phyloP scores from a whole-genome alignment of 2,888 invertebrate genomes.

The Agrochola circellaris region DNA sequence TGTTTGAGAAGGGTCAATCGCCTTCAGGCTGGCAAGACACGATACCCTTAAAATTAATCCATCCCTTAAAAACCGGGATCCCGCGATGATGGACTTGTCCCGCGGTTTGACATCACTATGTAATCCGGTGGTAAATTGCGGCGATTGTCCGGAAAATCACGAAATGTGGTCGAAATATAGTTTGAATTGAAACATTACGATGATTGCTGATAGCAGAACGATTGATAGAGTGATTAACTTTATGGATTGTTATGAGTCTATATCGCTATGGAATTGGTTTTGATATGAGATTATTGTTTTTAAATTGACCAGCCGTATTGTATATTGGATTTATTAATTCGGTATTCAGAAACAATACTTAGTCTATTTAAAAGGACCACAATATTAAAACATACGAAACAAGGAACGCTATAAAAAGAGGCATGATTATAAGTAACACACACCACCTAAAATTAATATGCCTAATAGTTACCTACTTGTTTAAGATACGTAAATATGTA shows the following conservation, averaged over 20 bases:
- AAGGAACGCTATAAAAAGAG: not conserved
- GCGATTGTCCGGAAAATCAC: constrained; percentile 48
- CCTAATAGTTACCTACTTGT: not conserved
- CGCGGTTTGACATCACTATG: constrained; percentile 55
- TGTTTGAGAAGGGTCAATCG: constrained; percentile 62
- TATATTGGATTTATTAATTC: not conserved
- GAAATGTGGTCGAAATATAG: constrained; percentile 39
- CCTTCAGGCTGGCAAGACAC: constrained; percentile 28
- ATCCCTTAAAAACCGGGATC: constrained; percentile 47
- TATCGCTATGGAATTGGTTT: constrained; percentile 30
- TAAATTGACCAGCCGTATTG: not conserved
- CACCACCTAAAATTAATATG: not conserved
- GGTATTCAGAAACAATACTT: not conserved
- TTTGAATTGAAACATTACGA: constrained; percentile 48
- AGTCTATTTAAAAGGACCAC: not conserved
- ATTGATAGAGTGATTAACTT: constrained; percentile 34
- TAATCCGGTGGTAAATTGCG: constrained; percentile 49
- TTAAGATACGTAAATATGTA: not conserved
- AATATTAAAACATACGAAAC: not conserved
- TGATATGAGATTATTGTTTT: constrained; percentile 28
- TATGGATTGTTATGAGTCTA: constrained; percentile 13
- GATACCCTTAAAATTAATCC: constrained; percentile 61
- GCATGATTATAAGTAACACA: not conserved
- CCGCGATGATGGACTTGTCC: constrained; percentile 36
- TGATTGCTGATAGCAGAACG: constrained; percentile 35